Base-by-base conservation (phyloP, 2,113 vertebrate species). In the Megaceryle torquata region DNA sequence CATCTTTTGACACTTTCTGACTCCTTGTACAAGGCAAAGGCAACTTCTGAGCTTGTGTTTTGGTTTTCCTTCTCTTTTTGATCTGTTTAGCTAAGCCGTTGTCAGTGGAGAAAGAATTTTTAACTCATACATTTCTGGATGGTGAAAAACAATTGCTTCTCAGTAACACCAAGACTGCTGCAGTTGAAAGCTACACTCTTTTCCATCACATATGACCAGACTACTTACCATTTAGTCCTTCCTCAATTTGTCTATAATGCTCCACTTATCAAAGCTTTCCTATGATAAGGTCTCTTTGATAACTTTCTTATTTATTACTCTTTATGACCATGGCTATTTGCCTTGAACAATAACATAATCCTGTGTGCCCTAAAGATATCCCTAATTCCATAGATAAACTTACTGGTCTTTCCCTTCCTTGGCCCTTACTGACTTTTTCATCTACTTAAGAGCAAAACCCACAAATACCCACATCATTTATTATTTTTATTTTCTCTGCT, bases 1-100 rank as follows among this genome's bases (percentile, higher is more conserved):
- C 41, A 95, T 91, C 92, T 59, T 97, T 95, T 97, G 68, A 96
- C 91, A 96, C 68, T 70, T 92, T 95, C 93, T 91, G 91, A 97
- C 96, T 96, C 90, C 86, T 2, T 9, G 75, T 87, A 71, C 79
- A 88, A 95, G 95, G 92, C 84, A 96, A 93, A 96, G 87, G 61
- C 84, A 82, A 71, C 70, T 93, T 92, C 61, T 78, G 84, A 97
- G 92, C 84, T 89, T 61, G 68, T 91, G 94, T 94, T 96, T 95
- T 95, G 67, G 91, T 94, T 93, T 94, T 96, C 75, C 69, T 74
- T 82, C 22, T 87, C 93, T 69, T 93, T 93, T 91, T 96, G 88
- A 96, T 95, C 94, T 95, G 67, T 83, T 95, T 94, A 90, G 82
- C 93, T 86, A 94, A 93, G 95, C 90, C 83, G 68, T 70, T 92